These are phyloP conservation scores for Thalpophila matura DNA, from an alignment of 2,888 invertebrate species.

Conservation along the genomic window DNA sequence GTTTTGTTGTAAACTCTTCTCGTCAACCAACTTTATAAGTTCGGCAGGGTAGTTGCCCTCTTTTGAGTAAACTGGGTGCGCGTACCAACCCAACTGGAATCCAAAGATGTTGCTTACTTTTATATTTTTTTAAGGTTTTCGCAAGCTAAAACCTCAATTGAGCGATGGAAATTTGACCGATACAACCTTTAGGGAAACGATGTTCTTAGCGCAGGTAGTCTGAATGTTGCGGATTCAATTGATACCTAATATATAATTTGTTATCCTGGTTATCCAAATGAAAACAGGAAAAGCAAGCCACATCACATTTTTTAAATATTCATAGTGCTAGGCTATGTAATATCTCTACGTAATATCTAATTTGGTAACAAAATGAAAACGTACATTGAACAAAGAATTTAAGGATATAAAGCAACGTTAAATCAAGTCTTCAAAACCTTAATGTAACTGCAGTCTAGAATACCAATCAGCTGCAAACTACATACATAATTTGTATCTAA, in stretches of 20 bases:
- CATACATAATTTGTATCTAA: constrained; percentile 2
- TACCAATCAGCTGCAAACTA: constrained; percentile 15
- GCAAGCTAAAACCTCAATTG: not conserved
- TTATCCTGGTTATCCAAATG: too few species aligned
- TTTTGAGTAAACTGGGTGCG: constrained; percentile 88
- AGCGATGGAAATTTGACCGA: constrained; percentile 4
- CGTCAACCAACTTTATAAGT: constrained; percentile 88
- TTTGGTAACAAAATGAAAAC: not conserved
- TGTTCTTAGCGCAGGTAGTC: not conserved
- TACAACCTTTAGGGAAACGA: not conserved
- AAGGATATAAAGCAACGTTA: too few species aligned
- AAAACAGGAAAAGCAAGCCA: too few species aligned
- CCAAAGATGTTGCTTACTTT: not conserved
- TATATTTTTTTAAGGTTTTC: not conserved
- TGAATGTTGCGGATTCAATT: not conserved
- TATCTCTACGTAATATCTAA: too few species aligned
- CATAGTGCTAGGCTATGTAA: too few species aligned
- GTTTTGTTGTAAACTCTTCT: constrained; percentile 89
- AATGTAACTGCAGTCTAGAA: constrained; percentile 8
- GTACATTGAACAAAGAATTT: not conserved
- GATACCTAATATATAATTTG: too few species aligned
- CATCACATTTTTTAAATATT: not conserved
- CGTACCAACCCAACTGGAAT: constrained; percentile 89
- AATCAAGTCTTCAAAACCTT: not conserved
- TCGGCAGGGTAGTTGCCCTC: constrained; percentile 91